Base-by-base conservation (phyloP, 2,113 vertebrate genomes). In the Mesocricetus auratus region DNA sequence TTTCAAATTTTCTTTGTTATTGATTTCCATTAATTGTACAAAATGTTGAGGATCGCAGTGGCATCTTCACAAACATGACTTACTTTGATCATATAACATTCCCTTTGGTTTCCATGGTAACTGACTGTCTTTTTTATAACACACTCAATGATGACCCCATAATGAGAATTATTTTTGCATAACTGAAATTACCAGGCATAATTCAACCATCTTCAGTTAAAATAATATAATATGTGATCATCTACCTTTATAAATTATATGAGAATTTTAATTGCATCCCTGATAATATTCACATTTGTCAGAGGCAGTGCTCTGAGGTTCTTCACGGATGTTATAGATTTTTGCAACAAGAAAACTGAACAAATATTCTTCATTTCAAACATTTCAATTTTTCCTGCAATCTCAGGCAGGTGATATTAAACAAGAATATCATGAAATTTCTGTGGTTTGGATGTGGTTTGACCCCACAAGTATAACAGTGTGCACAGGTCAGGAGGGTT, bases 261-360 rank as follows among this genome's bases (percentile, higher is more conserved):
- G 94, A 73, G 2, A 68, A 86, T 77, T 31, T 47, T 89, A 66
- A 92, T 42, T 33, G 7, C 93, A 73, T 92, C n/a, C 24, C 8
- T 69, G 31, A 42, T 91, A 79, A 87, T 87, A 53, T 78, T 83
- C 36, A 92, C 3, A 90, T 96, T 95, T 93, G 53, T 92, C 71
- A 87, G 77, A 90, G 31, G 21, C 21, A 66, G 50, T 71, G 16
- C 1, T 96, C 85, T 95, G 7, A 69, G 42, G 36, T 47, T 91
- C 22, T 81, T 78, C 47, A 86, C 5, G 39, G 53, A 86, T 9
- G 75, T 7, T 82, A 56, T 94, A 42, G 36, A 81, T 79, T 86
- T 87, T 92, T 92, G 53, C 56, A 95, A 77, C 3, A 78, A 83
- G 11, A 29, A 90, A 88, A 71, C 42, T 69, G 78, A 78, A 74